Evolutionary conservation across 1,140 invertebrate genomes (phyloP), one percentile per base, ranked within the genome.

Genomic region (Drosophila dunni): DNA sequence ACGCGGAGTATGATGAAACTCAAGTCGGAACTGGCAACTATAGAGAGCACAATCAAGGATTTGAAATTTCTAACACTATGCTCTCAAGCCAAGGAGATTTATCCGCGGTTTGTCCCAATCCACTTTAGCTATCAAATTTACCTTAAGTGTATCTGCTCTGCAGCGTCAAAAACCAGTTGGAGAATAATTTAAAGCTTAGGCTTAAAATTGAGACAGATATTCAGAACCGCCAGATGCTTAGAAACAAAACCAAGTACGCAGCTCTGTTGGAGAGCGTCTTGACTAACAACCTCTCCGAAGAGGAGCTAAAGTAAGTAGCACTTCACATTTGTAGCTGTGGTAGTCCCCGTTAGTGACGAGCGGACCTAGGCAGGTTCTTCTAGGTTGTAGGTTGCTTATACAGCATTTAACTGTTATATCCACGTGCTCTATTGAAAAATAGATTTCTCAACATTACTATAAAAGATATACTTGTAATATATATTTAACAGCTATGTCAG

Each of bases 1-100:
- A 92, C 91, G 1, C 62, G 9, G 6, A 82, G 79, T 29, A 92
- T 92, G 91, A 40, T 75, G 34, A 61, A 75, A 7, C 69, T 92
- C 0, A 91, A 91, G 20, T 36, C 64, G 11, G 60, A 91, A 54
- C 33, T 90, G 1, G 79, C 84, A 10, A 64, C 76, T 0, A 70
- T 92, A 34, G 90, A 91, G 48, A 71, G 58, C 4, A 85, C 75
- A 0, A 91, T 92, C 3, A 90, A 86, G 46, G 67, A 80, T 67
- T 60, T 92, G 0, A 92, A 92, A 53, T 78, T 81, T 51, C 85
- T 81, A 6, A 92, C 91, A 6, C 56, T 92, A 0, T 88, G 82
- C 58, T 83, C 85, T 0, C 78, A 85, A 53, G 90, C 90, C 5
- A 81, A 70, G 50, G 90, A 92, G 40, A 90, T 92, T 9, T 15